A percentile compares a stretch with the other conserved stretches of the same genome.
Conservation (phyloP, 2,888 invertebrate species). For the Epinotia ramella region DNA sequence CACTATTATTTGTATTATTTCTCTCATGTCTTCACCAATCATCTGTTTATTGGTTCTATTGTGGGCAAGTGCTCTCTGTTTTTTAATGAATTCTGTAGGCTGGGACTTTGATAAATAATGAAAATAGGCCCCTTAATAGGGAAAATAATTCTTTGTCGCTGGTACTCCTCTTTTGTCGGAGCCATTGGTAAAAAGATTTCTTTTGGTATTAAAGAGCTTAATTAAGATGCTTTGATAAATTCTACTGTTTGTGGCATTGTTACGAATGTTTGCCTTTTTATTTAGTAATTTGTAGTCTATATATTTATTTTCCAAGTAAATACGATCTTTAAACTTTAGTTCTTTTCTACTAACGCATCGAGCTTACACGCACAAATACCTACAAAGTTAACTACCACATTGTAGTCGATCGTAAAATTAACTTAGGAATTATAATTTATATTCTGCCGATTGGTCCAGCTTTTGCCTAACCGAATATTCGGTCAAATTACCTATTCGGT, state of each 20-base stretch:
- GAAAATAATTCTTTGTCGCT: conserved; percentile 53
- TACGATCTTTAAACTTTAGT: not conserved
- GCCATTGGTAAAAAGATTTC: conserved; percentile 43
- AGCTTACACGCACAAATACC: not conserved
- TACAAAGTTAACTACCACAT: not conserved
- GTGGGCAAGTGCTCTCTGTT: conserved; percentile 77
- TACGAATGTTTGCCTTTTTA: conserved; percentile 12
- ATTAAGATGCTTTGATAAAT: conserved; percentile 43
- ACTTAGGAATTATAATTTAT: too few species aligned
- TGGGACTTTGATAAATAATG: conserved; percentile 66
- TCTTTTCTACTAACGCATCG: not conserved
- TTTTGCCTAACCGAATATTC: too few species aligned
- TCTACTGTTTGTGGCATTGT: conserved; percentile 36
- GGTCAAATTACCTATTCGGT: too few species aligned
- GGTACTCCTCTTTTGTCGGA: conserved; percentile 47
- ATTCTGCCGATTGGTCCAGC: too few species aligned
- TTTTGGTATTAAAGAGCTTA: conserved; percentile 38
- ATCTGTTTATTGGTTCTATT: conserved; percentile 80
- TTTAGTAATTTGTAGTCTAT: not conserved
- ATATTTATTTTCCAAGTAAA: not conserved
- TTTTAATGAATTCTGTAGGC: conserved; percentile 76
- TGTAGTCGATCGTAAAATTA: too few species aligned
- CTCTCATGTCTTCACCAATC: conserved; percentile 79
- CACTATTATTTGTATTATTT: conserved; percentile 74
- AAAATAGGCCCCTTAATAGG: conserved; percentile 57